Evolutionary conservation across 1,140 invertebrate species (phyloP).

Genomic region (Triops cancriformis): DNA sequence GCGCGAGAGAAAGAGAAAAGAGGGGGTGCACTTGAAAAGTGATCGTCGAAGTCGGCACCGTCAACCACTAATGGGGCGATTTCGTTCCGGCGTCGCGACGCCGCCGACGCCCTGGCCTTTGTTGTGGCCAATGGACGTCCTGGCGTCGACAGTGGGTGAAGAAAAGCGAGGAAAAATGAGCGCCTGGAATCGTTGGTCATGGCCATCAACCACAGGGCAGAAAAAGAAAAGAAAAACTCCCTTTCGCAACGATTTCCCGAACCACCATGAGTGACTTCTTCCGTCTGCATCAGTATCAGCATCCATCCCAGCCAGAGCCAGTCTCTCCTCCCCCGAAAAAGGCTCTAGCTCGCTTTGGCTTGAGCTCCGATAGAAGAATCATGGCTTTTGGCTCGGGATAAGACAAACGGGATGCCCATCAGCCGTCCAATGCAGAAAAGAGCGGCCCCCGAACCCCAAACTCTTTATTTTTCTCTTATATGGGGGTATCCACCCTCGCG

Average conservation of each 20-base stretch:
- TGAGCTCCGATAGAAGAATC: not conserved
- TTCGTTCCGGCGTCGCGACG: slow-evolving; percentile 11
- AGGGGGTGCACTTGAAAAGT: not conserved
- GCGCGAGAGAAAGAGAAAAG: not conserved
- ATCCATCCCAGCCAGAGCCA: too few species aligned
- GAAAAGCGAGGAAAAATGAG: slow-evolving; percentile 13
- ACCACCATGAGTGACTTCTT: not conserved
- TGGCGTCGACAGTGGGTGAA: slow-evolving; percentile 10
- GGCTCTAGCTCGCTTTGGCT: not conserved
- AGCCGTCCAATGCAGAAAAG: slow-evolving; percentile 9
- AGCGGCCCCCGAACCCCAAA: too few species aligned
- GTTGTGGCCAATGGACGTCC: slow-evolving; percentile 12
- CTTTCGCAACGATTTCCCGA: not conserved
- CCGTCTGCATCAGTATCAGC: not conserved
- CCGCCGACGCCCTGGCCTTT: slow-evolving; percentile 7
- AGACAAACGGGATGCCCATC: slow-evolving; percentile 12
- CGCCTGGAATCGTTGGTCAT: slow-evolving; percentile 2
- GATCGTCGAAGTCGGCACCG: slow-evolving; percentile 8
- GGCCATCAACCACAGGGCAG: not conserved
- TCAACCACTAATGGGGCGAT: slow-evolving; percentile 7
- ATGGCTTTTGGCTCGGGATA: not conserved
- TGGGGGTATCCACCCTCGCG: not conserved
- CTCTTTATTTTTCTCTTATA: not conserved
- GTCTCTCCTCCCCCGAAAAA: not conserved
- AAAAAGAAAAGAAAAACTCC: not conserved